Evolutionary conservation across 1,140 invertebrate species (phyloP), one percentile per base, ranked within the genome.

Genomic region (Drosophila ercepeae): DNA sequence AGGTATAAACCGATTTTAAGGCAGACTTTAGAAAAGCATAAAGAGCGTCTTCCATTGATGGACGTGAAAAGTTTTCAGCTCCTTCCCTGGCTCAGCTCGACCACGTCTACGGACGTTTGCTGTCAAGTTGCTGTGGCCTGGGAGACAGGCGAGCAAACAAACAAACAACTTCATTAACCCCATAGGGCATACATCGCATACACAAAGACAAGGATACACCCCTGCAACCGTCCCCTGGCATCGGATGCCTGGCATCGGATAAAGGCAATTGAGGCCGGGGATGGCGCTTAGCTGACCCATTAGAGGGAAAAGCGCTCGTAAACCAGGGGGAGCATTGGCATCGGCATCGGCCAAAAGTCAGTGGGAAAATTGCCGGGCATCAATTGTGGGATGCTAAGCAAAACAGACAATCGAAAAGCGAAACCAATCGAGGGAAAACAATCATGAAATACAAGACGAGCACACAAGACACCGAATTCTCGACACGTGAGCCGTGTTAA

Each of bases 101-200:
- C 34, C 27, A 18, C 29, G 34, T 29, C 59, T 42, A 58, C 25
- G 57, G 61, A 32, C 29, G 29, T 32, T 11, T 23, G 23, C 67
- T 71, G 57, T 64, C 64, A 70, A 72, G 34, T 78, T 54, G 48
- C 73, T 25, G 69, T 53, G 48, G 52, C 18, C 36, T 19, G 48
- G 23, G 21, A 50, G 54, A 70, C 74, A 77, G 61, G 75, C 59
- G 34, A 50, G 46, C 71, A 86, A 86, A 79, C 79, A 81, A 82
- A 82, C 78, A 86, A 86, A 86, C 77, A 86, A 86, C 82, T 86
- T 88, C 76, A 86, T 86, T 86, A 77, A 77, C 77, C 82, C 82
- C 77, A 76, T 48, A 74, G 76, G 81, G 73, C 82, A 79, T 68
- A 57, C 48, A 67, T 51, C 18, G 54, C 53, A 72, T 55, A 58